These are phyloP conservation scores for Momotus momota DNA, from an alignment of 2,797 vertebrate genomes.

Conservation along the genomic window DNA sequence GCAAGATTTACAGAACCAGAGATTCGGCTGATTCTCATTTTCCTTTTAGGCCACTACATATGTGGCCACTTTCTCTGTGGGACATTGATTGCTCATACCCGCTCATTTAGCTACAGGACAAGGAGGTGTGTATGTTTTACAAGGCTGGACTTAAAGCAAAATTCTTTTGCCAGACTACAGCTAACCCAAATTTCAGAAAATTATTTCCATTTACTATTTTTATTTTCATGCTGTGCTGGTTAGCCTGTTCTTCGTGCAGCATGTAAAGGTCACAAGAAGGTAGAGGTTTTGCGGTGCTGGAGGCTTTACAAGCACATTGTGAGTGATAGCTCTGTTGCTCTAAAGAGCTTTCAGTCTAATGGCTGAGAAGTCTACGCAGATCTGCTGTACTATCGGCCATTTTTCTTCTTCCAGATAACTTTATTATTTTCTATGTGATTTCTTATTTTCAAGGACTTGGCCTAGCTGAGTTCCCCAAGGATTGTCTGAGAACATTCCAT, in stretches of 20 bases:
- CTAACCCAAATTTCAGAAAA: not conserved
- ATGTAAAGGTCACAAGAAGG: not conserved
- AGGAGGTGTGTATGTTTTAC: not conserved
- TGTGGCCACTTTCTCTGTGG: not conserved
- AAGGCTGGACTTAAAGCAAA: not conserved
- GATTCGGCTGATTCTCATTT: not conserved
- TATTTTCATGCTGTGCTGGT: not conserved
- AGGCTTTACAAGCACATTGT: not conserved
- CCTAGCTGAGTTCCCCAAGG: not conserved
- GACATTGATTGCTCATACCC: not conserved
- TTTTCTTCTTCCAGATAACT: not conserved
- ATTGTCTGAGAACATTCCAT: not conserved
- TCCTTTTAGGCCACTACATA: not conserved
- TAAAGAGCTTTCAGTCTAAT: not conserved
- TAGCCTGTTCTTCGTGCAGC: not conserved
- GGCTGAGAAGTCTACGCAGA: not conserved
- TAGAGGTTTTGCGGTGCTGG: not conserved
- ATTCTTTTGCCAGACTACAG: not conserved
- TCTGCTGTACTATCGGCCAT: not conserved
- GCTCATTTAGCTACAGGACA: not conserved
- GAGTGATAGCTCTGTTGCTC: not conserved
- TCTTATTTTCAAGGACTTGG: not conserved
- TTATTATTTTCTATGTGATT: not conserved
- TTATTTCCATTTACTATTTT: not conserved
- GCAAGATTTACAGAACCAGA: not conserved